These are phyloP conservation scores for Crioceris asparagi DNA, from an alignment of 2,888 invertebrate species.

Conservation along the genomic window DNA sequence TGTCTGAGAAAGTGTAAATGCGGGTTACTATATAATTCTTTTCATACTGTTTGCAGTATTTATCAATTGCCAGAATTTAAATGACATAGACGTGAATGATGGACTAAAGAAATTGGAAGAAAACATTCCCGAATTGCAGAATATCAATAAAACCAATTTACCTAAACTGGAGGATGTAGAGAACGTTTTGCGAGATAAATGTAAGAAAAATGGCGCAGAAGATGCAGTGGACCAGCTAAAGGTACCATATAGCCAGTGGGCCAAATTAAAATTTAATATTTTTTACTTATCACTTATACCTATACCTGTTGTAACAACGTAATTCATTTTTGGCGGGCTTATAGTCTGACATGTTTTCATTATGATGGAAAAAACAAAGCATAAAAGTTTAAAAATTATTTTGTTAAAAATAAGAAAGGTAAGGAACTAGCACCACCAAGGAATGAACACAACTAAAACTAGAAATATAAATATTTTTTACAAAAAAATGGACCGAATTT, in stretches of 20 bases:
- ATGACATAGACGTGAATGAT: conserved; percentile 17
- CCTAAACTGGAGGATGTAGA: conserved; percentile 41
- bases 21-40: too few species aligned
- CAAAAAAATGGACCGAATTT: too few species aligned
- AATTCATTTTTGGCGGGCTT: too few species aligned
- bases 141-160: conserved; percentile 25
- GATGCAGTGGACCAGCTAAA: conserved; percentile 44
- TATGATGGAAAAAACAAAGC: too few species aligned
- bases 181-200: conserved; percentile 51
- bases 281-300: neutral
- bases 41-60: conserved; percentile 11
- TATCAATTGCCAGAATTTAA: conserved; percentile 14
- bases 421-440: too few species aligned
- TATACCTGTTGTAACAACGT: neutral
- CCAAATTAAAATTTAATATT: neutral
- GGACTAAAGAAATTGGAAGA: conserved; percentile 22
- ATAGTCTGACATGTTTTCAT: too few species aligned
- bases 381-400: too few species aligned
- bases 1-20: too few species aligned
- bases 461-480: too few species aligned
- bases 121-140: conserved; percentile 20
- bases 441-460: too few species aligned
- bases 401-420: too few species aligned
- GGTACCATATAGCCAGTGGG: conserved; percentile 32
- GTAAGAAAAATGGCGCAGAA: conserved; percentile 50